Percentiles rank a stretch among this genome's conserved stretches.
Evolutionary conservation across 2,113 vertebrate species (phyloP).

Genomic region (Leptodactylus fuscus): DNA sequence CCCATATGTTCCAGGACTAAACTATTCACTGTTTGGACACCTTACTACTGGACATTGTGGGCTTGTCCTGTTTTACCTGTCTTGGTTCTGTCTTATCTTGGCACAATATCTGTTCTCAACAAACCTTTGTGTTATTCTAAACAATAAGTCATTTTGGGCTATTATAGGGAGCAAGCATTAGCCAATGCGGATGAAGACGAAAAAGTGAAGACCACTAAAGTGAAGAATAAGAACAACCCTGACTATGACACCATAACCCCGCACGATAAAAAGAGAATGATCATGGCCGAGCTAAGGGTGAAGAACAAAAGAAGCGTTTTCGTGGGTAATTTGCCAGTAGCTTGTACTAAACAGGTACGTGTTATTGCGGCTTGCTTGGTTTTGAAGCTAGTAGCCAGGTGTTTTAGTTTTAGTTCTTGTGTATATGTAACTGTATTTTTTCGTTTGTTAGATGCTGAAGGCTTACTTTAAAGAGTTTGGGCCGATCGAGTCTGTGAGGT

Average conservation of each 20-base stretch:
- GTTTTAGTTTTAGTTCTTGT: too few species aligned
- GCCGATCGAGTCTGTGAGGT: conserved; percentile 86
- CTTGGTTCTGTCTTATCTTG: too few species aligned
- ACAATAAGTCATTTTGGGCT: too few species aligned
- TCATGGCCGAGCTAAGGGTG: conserved; percentile 70
- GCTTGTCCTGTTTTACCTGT: too few species aligned
- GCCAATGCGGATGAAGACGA: conserved; percentile 80
- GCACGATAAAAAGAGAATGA: conserved; percentile 63
- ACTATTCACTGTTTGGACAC: too few species aligned
- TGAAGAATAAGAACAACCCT: conserved; percentile 54
- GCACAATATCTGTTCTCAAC: too few species aligned
- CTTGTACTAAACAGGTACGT: conserved; percentile 82
- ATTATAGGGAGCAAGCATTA: conserved; percentile 78
- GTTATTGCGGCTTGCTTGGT: neutral
- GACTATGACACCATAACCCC: conserved; percentile 41
- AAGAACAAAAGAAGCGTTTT: conserved; percentile 86
- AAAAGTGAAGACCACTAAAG: conserved; percentile 60
- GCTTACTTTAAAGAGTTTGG: conserved; percentile 85
- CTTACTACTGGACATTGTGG: too few species aligned
- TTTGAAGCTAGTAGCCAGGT: neutral
- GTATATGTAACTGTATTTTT: neutral
- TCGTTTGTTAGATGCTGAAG: conserved; percentile 75
- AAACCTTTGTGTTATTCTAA: too few species aligned
- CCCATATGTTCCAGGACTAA: too few species aligned
- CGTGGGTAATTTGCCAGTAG: conserved; percentile 89